Evolutionary conservation across 1,140 invertebrate species (phyloP), one percentile per base, ranked within the genome.

Genomic region (Saccostrea glomerata): DNA sequence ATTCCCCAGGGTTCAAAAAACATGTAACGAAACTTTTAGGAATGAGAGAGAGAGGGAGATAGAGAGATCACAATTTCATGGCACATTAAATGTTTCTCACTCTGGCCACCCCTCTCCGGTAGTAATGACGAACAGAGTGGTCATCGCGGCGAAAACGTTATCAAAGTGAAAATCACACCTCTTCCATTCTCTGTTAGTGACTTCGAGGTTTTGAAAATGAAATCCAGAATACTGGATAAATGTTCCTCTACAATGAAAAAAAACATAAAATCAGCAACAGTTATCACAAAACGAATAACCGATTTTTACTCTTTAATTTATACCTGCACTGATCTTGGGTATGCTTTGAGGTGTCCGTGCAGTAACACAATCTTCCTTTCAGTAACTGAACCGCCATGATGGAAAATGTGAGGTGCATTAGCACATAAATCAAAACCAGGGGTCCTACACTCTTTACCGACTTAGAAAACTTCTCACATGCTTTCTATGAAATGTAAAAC

Each of bases 51-150:
- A 60, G 58, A 13, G 58, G 20, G 56, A 58, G 56, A 58, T 11
- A 58, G 56, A 58, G 56, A 58, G 56, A 58, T 1, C 30, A 36
- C 2, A 36, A 36, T 36, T 36, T 36, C 30, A 36, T 36, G 30
- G 30, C 30, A 36, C 30, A 36, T 36, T 1, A 36, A 36, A 36
- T 36, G 30, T 36, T 36, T 12, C 70, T 77, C 30, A 77, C 70
- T 77, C 12, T 36, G 70, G 70, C 70, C 70, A 77, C 13, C 70
- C 70, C 15, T 77, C 70, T 77, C 70, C 70, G 15, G 70, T 36
- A 13, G 70, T 77, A 13, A 77, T 77, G 30, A 77, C 70, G 15
- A 77, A 77, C 4, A 77, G 70, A 25, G 70, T 77, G 12, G 70
- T 30, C 25, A 77, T 77, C 13, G 70, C 70, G 13, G 23, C 70